These are phyloP conservation scores for Trachemys scripta DNA, from an alignment of 2,113 vertebrate species.

Conservation along the genomic window DNA sequence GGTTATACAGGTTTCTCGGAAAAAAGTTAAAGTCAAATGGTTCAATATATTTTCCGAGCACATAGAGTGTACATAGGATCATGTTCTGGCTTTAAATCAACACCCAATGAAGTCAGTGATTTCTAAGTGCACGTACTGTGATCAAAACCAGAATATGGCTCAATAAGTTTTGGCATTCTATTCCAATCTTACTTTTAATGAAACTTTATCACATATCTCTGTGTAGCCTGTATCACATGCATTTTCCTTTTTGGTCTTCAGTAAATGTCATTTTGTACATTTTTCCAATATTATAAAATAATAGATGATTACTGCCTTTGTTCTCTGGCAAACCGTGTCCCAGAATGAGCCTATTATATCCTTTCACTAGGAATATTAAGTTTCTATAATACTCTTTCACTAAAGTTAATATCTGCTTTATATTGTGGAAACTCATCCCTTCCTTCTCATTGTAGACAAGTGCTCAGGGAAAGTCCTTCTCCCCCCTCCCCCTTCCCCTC, in stretches of 20 bases:
- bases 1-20: not conserved
- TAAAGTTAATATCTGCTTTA: not conserved
- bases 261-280: not conserved
- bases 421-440: not conserved
- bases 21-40: not conserved
- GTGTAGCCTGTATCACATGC: not conserved
- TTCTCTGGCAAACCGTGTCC: conserved; percentile 9
- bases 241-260: not conserved
- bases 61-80: not conserved
- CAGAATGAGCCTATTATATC: not conserved
- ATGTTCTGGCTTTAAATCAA: not conserved
- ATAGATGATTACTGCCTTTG: not conserved
- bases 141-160: not conserved
- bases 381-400: conserved; percentile 20
- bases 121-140: not conserved
- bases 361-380: not conserved
- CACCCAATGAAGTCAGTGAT: not conserved
- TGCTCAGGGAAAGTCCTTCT: conserved; percentile 1
- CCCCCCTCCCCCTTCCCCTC: not conserved
- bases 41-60: not conserved
- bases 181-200: not conserved
- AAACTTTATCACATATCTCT: not conserved
- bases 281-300: not conserved
- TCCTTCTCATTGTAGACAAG: not conserved
- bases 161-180: not conserved